Percentiles rank a stretch among this genome's conserved stretches.
Conservation (phyloP, 2,797 vertebrate species). For the Lacerta viridis region DNA sequence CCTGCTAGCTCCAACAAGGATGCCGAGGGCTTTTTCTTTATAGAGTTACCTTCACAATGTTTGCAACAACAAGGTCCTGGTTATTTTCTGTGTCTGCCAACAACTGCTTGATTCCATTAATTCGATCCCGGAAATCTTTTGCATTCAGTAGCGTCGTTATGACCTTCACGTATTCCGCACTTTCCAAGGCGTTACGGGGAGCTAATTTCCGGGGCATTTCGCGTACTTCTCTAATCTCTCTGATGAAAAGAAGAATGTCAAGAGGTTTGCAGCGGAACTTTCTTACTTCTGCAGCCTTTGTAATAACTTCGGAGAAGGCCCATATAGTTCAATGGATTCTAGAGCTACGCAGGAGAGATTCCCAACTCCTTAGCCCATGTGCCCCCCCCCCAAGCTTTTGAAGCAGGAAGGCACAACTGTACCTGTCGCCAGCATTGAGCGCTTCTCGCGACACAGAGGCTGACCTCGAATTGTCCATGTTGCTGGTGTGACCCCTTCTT, state of each 20-base stretch:
- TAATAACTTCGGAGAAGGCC: neutral
- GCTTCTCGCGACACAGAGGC: slow-evolving; percentile 88
- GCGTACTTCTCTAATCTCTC: slow-evolving; percentile 75
- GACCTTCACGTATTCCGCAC: slow-evolving; percentile 87
- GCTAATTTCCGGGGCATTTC: slow-evolving; percentile 80
- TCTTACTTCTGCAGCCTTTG: neutral
- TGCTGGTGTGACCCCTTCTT: slow-evolving; percentile 84
- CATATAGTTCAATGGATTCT: neutral
- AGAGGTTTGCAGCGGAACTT: neutral
- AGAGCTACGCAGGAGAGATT: neutral
- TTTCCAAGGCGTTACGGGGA: slow-evolving; percentile 85
- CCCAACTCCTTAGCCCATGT: too few species aligned
- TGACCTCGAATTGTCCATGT: slow-evolving; percentile 83
- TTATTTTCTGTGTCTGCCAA: slow-evolving; percentile 86
- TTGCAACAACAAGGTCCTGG: slow-evolving; percentile 85
- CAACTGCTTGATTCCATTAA: slow-evolving; percentile 90
- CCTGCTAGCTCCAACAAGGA: neutral
- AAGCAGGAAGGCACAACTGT: neutral
- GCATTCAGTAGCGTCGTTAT: slow-evolving; percentile 84
- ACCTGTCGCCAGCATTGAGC: slow-evolving; percentile 85
- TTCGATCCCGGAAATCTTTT: slow-evolving; percentile 92
- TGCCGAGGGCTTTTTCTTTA: rapidly evolving
- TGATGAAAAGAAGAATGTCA: slow-evolving; percentile 54
- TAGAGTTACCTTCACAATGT: slow-evolving; percentile 81
- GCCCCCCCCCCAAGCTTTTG: neutral